A percentile compares a stretch with the other conserved stretches of the same genome.
Evolutionary conservation across 1,140 invertebrate species (phyloP).

Genomic region (Drosophila pseudoananassae): DNA sequence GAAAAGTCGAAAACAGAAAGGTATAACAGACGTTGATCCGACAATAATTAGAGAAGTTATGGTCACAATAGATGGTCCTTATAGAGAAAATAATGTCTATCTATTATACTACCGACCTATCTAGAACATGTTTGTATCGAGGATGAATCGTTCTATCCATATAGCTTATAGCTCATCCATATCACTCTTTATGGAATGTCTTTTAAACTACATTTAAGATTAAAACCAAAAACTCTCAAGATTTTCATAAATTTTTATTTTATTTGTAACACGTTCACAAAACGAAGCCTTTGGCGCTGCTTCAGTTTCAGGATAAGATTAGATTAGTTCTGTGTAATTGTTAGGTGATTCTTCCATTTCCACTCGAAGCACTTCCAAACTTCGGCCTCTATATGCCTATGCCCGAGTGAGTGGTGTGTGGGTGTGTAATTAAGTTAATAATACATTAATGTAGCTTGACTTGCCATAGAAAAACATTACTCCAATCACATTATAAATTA

Average conservation of each 20-base stretch:
- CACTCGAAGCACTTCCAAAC: constrained; percentile 36
- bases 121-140: too few relatives aligned
- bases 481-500: constrained; percentile 39
- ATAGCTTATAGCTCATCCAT: too few relatives aligned
- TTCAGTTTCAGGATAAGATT: constrained; percentile 53
- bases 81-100: too few relatives aligned
- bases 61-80: too few relatives aligned
- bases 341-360: constrained; percentile 39
- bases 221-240: not conserved
- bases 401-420: constrained; percentile 23
- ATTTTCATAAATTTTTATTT: constrained; percentile 61
- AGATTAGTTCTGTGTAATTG: constrained; percentile 28
- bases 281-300: constrained; percentile 77
- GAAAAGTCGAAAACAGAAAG: too few relatives aligned
- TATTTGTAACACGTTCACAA: constrained; percentile 78
- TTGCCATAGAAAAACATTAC: constrained; percentile 26
- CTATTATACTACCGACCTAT: too few relatives aligned
- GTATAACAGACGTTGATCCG: too few relatives aligned
- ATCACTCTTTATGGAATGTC: too few relatives aligned
- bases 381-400: constrained; percentile 23
- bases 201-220: not conserved
- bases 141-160: too few relatives aligned
- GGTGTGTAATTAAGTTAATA: constrained; percentile 35
- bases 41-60: too few relatives aligned
- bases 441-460: constrained; percentile 49